These are phyloP conservation scores for Pitta sordida DNA, from an alignment of 2,113 vertebrate species.

Conservation along the genomic window DNA sequence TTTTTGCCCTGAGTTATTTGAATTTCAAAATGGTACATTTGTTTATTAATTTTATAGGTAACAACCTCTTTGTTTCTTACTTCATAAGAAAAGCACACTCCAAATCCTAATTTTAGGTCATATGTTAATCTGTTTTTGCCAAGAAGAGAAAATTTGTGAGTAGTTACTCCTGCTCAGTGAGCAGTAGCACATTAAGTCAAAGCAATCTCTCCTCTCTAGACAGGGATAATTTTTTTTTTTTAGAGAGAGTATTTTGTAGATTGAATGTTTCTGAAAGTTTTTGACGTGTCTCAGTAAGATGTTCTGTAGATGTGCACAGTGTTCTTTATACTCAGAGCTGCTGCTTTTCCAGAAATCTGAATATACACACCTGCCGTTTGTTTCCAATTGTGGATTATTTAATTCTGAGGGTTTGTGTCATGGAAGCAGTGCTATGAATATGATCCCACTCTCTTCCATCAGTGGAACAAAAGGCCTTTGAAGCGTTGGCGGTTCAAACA, in stretches of 20 bases:
- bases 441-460: not conserved
- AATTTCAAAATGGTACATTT: not conserved
- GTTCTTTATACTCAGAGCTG: not conserved
- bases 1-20: not conserved
- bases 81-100: not conserved
- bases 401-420: not conserved
- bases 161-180: not conserved
- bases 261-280: not conserved
- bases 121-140: not conserved
- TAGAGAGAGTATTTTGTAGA: not conserved
- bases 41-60: not conserved
- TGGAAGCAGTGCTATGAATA: not conserved
- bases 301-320: not conserved
- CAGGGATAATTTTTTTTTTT: not conserved
- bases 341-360: not conserved
- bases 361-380: not conserved
- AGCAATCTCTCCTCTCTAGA: not conserved
- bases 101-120: not conserved
- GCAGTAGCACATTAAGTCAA: not conserved
- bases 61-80: not conserved
- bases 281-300: not conserved
- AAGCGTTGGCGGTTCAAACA: not conserved
- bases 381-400: not conserved
- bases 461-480: constrained; percentile 23
- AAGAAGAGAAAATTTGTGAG: not conserved